Base-by-base conservation (phyloP, 2,888 invertebrate genomes). In the Drosophila ustulata region DNA sequence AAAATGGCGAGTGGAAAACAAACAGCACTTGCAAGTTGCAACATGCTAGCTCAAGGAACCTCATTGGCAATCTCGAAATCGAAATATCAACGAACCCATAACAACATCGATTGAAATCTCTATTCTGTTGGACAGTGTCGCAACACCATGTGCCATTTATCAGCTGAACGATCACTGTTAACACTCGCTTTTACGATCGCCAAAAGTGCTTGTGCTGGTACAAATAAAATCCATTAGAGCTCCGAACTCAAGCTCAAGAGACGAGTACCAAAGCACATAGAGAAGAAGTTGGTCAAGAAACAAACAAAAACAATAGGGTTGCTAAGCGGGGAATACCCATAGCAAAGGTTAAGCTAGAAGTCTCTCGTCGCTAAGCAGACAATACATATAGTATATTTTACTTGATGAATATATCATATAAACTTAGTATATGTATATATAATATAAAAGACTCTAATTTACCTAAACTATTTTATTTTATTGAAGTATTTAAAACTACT, bases 161-260 rank as follows among this genome's bases (percentile, higher is more conserved):
- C 63, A 57, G 65, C 65, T 66, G 68, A 47, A 45, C 57, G 26
- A 66, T 71, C 64, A 57, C 41, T 66, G 57, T 28, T n/a, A 65
- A 52, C 30, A 49, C 30, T 49, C 41, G 46, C 46, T 63, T 75
- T 70, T 66, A 71, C 66, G 73, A 65, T 32, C 61, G 8, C 50
- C 23, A 51, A 51, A 64, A 43, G 63, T 66, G 69, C 65, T 65
- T 56, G 61, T 66, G 67, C 66, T 65, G 32, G 32, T 66, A 82
- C 82, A 80, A 56, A 52, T 66, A 53, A 80, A 85, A 66, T 72
- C 85, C 82, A 82, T 82, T 85, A 82, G 52, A 52, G 53, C 18
- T 18, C 18, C 18, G 18, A 18, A 1, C 18, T 18, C 18, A 18
- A 18, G 18, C 53, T 56, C 53, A 55, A 56, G 4, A 8, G 11